These are phyloP conservation scores for Dendrocopos noguchii DNA, from an alignment of 2,113 vertebrate species.

Conservation along the genomic window DNA sequence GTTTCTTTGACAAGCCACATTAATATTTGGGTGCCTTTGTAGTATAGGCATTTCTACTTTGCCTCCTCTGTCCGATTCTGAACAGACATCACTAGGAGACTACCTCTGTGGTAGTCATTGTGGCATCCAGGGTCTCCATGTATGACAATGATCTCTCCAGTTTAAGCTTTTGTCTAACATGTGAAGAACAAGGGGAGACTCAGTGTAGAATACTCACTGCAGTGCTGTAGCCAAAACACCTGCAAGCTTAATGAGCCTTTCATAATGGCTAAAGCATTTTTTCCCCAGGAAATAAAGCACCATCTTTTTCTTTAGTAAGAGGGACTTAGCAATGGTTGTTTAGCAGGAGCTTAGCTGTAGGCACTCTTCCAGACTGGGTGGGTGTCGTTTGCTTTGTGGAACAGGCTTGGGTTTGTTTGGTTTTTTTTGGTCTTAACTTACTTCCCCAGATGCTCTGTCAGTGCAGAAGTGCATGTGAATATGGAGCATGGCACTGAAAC, in stretches of 20 bases:
- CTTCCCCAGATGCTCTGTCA: background rate
- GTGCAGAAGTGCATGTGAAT: background rate
- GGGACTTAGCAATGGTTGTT: conserved; percentile 16
- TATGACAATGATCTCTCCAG: background rate
- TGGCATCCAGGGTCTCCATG: background rate
- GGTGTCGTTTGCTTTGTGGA: conserved; percentile 21
- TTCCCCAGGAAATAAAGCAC: conserved; percentile 17
- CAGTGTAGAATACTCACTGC: background rate
- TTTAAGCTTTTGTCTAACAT: background rate
- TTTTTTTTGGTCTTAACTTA: background rate
- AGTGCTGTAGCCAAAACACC: conserved; percentile 17
- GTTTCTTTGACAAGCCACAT: background rate
- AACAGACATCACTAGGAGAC: background rate
- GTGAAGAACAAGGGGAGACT: background rate
- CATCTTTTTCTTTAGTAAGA: conserved; percentile 23
- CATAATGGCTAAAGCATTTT: background rate
- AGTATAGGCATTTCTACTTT: background rate
- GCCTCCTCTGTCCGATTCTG: background rate
- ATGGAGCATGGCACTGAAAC: background rate
- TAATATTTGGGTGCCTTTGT: background rate
- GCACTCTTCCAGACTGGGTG: conserved; percentile 22
- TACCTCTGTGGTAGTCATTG: background rate
- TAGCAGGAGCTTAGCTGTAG: conserved; percentile 13
- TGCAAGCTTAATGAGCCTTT: conserved; percentile 39
- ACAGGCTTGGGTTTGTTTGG: background rate